Evolutionary conservation across 2,113 vertebrate species (phyloP).

Genomic region (Hemibagrus wyckioides): DNA sequence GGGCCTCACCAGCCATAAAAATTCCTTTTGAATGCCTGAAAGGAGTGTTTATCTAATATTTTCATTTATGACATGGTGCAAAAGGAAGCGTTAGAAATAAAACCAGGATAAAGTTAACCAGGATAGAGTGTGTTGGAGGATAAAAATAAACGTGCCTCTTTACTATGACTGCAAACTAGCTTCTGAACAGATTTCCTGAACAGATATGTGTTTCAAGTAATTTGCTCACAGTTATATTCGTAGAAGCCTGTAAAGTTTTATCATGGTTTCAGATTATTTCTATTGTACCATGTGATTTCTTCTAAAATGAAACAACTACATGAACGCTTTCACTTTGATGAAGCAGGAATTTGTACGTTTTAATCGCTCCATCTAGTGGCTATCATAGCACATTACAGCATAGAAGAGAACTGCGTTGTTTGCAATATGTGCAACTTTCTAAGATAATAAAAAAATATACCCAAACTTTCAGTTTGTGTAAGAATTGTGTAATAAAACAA

Average conservation of each 20-base stretch:
- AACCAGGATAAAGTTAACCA: not conserved
- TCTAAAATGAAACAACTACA: not conserved
- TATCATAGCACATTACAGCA: not conserved
- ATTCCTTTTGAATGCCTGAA: not conserved
- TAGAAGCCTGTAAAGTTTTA: no score
- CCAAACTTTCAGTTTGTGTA: not conserved
- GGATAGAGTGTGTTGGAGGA: not conserved
- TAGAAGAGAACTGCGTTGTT: not conserved
- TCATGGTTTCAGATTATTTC: not conserved
- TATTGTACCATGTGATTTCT: not conserved
- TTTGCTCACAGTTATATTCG: no score
- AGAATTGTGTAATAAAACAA: not conserved
- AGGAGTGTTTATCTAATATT: not conserved
- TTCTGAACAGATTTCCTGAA: not conserved
- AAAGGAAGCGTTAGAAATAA: not conserved
- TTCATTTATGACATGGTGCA: not conserved
- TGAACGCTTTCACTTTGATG: not conserved
- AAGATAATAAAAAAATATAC: not conserved
- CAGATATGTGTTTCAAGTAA: no score
- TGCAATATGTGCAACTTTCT: not conserved
- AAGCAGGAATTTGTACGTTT: not conserved
- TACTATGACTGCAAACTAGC: not conserved
- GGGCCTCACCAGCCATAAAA: slow-evolving; percentile 8
- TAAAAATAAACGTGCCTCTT: not conserved
- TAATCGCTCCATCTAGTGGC: slow-evolving; percentile 2